phyloP scores from a whole-genome alignment of 1,140 invertebrate species.

The Pseudoatta argentina region DNA sequence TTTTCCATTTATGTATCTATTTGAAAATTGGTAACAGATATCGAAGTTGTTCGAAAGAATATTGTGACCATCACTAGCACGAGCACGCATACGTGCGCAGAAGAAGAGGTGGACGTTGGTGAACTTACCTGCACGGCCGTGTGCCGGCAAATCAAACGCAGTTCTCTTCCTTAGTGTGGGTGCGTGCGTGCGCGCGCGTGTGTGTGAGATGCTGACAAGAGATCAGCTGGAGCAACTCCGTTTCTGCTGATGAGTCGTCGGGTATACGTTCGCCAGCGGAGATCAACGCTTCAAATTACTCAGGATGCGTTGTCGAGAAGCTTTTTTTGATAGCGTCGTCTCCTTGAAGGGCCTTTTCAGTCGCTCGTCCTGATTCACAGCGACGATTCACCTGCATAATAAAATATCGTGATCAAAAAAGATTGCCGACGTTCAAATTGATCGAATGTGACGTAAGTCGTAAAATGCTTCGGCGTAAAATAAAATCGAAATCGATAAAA shows the following conservation, averaged over 20 bases:
- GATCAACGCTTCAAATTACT: conserved; percentile 12
- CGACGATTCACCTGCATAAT: conserved; percentile 26
- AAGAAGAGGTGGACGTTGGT: conserved; percentile 27
- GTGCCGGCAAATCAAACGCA: conserved; percentile 18
- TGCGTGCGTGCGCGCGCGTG: background rate
- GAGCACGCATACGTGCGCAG: background rate
- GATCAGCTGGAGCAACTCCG: conserved; percentile 33
- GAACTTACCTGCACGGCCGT: conserved; percentile 35
- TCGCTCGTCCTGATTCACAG: conserved; percentile 29
- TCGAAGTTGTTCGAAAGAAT: background rate
- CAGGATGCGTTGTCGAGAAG: background rate
- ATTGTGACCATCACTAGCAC: conserved; percentile 43
- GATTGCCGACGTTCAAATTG: background rate
- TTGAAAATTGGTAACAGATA: background rate
- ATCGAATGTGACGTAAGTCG: background rate
- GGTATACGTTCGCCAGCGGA: background rate
- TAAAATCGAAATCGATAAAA: conserved; percentile 3
- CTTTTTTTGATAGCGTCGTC: background rate
- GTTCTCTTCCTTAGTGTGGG: background rate
- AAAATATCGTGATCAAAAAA: conserved; percentile 30
- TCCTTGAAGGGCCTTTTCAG: conserved; percentile 31
- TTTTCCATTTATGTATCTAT: background rate
- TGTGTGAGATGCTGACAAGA: conserved; percentile 4
- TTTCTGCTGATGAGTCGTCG: conserved; percentile 2
- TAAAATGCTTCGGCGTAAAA: background rate